Conservation (phyloP, 2,797 vertebrate genomes). For the Enteromius afrohamiltoni region DNA sequence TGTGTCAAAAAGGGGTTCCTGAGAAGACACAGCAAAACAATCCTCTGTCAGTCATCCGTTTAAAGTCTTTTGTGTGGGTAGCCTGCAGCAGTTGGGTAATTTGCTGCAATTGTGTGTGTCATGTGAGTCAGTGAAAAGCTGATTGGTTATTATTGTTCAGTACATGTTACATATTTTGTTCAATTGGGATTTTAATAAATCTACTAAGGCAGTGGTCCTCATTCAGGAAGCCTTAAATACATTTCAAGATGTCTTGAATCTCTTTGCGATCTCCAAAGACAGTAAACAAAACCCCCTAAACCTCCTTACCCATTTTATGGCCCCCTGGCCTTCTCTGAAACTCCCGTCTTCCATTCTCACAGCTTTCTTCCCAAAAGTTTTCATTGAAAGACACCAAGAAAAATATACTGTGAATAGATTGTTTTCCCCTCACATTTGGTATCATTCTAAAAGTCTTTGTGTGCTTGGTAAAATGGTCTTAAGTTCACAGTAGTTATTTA, state of each 20-base stretch:
- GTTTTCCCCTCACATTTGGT: too few species aligned
- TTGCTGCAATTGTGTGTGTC: background rate
- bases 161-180: background rate
- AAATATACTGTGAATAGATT: too few species aligned
- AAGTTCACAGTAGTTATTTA: too few species aligned
- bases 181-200: background rate
- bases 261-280: too few species aligned
- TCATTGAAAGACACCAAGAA: too few species aligned
- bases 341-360: too few species aligned
- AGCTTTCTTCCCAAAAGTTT: too few species aligned
- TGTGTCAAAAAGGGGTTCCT: conserved; percentile 51
- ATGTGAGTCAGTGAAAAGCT: background rate
- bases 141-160: conserved; percentile 17
- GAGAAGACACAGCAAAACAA: conserved; percentile 59
- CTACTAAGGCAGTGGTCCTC: conserved; percentile 20
- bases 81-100: conserved; percentile 53
- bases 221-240: background rate
- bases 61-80: conserved; percentile 54
- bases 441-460: too few species aligned
- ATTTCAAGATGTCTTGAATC: background rate
- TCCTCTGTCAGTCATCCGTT: conserved; percentile 59
- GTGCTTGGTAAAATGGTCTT: too few species aligned
- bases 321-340: too few species aligned
- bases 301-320: too few species aligned
- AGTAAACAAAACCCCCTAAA: too few species aligned